phyloP scores from a whole-genome alignment of 2,797 vertebrate species.

The Pseudocheirus occidentalis region DNA sequence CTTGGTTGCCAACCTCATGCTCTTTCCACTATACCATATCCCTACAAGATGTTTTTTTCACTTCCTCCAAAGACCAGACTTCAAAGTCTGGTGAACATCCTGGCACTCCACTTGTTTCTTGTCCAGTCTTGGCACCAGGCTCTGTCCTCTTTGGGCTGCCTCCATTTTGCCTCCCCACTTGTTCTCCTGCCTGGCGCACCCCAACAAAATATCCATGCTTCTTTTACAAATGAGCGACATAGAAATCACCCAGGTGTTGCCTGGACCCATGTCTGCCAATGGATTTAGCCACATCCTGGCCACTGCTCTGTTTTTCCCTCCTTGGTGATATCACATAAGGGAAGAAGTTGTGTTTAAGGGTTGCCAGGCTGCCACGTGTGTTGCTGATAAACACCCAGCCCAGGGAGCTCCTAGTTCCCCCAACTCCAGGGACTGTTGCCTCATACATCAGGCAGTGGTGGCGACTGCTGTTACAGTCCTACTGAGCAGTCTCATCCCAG shows the following conservation, averaged over 20 bases:
- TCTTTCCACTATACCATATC: not conserved
- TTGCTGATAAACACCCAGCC: not conserved
- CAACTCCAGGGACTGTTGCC: not conserved
- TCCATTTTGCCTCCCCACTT: not conserved
- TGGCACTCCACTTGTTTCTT: not conserved
- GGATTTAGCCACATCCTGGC: not conserved
- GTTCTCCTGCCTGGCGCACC: not conserved
- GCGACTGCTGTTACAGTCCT: not conserved
- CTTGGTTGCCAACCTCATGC: not conserved
- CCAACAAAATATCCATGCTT: not conserved
- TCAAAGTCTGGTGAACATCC: constrained; percentile 7
- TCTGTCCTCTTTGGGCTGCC: not conserved
- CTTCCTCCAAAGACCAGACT: not conserved
- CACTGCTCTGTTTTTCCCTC: not conserved
- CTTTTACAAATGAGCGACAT: constrained; percentile 8
- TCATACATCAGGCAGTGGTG: not conserved
- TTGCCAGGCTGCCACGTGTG: constrained; percentile 36
- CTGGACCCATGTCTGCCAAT: not conserved
- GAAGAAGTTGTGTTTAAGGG: constrained; percentile 39
- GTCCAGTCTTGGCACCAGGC: not conserved
- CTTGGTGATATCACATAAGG: not conserved
- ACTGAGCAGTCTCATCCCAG: not conserved
- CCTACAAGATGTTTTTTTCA: not conserved
- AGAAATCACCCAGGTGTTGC: no score
- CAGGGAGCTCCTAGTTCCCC: not conserved